These are phyloP conservation scores for Rhagophthalmus giganteus DNA, from an alignment of 2,888 invertebrate genomes.

Conservation along the genomic window DNA sequence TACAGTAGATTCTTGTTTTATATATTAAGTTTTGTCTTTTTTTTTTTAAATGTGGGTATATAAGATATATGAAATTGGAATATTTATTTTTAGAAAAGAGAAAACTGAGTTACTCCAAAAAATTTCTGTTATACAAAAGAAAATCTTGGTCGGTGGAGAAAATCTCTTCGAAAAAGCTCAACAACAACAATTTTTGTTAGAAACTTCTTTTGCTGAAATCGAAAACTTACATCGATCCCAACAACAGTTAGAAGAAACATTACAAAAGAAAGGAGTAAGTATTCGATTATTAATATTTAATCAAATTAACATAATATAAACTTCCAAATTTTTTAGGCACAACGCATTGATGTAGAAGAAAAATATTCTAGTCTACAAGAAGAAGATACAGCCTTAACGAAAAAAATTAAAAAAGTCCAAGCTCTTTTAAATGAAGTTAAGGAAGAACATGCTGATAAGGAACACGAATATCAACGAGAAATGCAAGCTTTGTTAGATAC, in stretches of 20 bases:
- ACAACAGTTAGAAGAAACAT: conserved; percentile 75
- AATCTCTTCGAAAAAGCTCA: conserved; percentile 97
- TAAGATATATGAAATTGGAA: too few relatives aligned
- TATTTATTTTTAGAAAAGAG: conserved; percentile 61
- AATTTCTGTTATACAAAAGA: conserved; percentile 87
- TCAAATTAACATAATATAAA: background rate
- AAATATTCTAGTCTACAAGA: conserved; percentile 94
- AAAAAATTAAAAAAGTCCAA: conserved; percentile 88
- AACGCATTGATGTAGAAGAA: conserved; percentile 91
- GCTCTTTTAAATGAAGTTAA: conserved; percentile 84
- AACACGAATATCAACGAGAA: conserved; percentile 94
- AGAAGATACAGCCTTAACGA: conserved; percentile 88
- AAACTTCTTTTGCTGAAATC: conserved; percentile 82
- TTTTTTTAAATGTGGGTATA: too few relatives aligned
- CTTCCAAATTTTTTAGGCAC: conserved; percentile 61
- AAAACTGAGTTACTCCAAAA: conserved; percentile 84
- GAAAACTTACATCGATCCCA: conserved; percentile 79
- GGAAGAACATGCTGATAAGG: conserved; percentile 82
- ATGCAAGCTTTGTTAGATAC: conserved; percentile 95
- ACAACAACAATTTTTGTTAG: conserved; percentile 85
- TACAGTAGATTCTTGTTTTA: too few relatives aligned
- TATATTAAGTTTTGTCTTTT: too few relatives aligned
- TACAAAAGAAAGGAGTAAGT: conserved; percentile 81
- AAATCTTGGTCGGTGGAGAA: conserved; percentile 96
- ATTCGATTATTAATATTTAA: background rate